A percentile compares a stretch with the other conserved stretches of the same genome.
Conservation (phyloP, 2,113 vertebrate genomes). For the Ictidomys tridecemlineatus region DNA sequence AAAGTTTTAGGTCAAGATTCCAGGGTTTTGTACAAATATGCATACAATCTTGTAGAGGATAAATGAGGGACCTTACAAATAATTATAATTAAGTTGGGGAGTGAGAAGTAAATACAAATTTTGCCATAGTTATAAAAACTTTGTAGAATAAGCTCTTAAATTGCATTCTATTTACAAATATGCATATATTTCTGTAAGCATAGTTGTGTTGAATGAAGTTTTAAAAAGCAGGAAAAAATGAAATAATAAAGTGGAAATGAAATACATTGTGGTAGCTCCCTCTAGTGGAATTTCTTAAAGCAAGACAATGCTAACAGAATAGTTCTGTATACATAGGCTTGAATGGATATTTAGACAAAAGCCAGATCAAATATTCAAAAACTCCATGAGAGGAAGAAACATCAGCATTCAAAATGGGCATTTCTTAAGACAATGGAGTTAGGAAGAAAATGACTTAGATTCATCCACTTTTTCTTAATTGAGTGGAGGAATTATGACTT, state of each 20-base stretch:
- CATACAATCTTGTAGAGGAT: background rate
- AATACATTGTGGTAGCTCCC: background rate
- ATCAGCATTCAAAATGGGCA: background rate
- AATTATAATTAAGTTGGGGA: background rate
- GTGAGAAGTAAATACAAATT: background rate
- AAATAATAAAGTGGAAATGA: background rate
- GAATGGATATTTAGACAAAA: background rate
- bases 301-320: rapidly evolving
- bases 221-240: too few relatives aligned
- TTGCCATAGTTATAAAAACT: background rate
- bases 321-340: background rate
- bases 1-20: background rate
- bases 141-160: too few relatives aligned
- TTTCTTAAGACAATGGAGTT: background rate
- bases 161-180: too few relatives aligned
- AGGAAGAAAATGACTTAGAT: background rate
- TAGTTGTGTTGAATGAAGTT: too few relatives aligned
- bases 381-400: background rate
- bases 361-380: background rate
- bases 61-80: background rate
- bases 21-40: background rate
- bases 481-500: too few relatives aligned
- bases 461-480: background rate
- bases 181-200: too few relatives aligned
- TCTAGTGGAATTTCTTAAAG: slow-evolving; percentile 55